A percentile compares a stretch with the other conserved stretches of the same genome.
These are phyloP conservation scores for Pelagia noctiluca DNA, from an alignment of 30 jellyfish, hydroid and myxozoan genomes.

Conservation along the genomic window DNA sequence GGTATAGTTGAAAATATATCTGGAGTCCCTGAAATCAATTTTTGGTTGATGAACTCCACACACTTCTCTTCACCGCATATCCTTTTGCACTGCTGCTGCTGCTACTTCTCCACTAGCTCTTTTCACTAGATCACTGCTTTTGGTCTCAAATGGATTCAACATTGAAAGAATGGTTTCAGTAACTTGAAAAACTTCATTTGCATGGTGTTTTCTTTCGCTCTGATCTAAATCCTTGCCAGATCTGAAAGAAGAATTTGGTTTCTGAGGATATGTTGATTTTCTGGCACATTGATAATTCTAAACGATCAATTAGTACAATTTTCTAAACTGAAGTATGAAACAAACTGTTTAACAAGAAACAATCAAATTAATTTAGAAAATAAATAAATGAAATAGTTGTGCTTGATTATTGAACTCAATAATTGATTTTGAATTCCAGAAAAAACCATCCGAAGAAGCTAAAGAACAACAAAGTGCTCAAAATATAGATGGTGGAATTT, in stretches of 20 bases:
- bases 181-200: neutral
- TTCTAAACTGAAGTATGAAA: neutral
- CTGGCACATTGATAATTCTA: too few relatives aligned
- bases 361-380: too few relatives aligned
- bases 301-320: neutral
- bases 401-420: neutral
- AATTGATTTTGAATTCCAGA: neutral
- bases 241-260: constrained; percentile 12
- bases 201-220: constrained; percentile 9
- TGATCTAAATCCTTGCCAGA: constrained; percentile 47
- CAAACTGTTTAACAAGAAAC: neutral
- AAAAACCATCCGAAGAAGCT: too few relatives aligned
- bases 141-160: constrained; percentile 50
- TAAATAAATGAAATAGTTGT: neutral
- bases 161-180: constrained; percentile 13
- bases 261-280: too few relatives aligned
- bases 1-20: constrained; percentile 32
- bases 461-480: too few relatives aligned
- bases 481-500: too few relatives aligned
- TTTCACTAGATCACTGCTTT: constrained; percentile 18
- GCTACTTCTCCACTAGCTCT: constrained; percentile 62
- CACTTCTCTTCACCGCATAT: constrained; percentile 57
- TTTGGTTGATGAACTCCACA: constrained; percentile 15
- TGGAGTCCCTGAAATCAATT: constrained; percentile 19
- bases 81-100: constrained; percentile 7